phyloP scores from a whole-genome alignment of 2,888 invertebrate genomes.

The Pristionchus maxplancki region DNA sequence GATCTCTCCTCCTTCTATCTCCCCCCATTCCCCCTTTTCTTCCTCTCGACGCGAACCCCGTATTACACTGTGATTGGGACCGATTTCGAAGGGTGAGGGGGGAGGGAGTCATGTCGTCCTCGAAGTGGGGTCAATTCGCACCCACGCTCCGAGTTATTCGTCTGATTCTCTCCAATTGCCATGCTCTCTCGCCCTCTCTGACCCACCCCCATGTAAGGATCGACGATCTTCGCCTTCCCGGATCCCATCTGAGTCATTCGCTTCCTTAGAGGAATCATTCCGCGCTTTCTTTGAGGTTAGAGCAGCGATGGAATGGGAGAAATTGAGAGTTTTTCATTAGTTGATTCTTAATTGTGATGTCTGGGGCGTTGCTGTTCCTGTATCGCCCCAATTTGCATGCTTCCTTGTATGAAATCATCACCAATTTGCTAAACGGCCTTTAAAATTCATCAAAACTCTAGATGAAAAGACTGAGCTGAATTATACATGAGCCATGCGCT shows the following conservation, averaged over 20 bases:
- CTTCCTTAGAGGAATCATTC: neutral
- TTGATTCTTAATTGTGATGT: neutral
- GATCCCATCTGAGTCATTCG: neutral
- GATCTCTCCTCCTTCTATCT: slow-evolving; percentile 1
- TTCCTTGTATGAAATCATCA: neutral
- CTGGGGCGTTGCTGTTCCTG: neutral
- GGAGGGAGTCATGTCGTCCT: neutral
- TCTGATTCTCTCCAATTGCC: neutral
- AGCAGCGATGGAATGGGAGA: neutral
- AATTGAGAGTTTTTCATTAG: neutral
- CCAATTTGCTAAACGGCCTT: no score
- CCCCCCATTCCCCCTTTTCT: neutral
- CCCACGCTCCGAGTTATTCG: neutral
- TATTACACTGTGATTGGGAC: slow-evolving; percentile 19
- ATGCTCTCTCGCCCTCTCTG: neutral
- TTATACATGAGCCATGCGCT: no score
- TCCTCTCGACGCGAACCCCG: neutral
- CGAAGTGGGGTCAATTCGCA: neutral
- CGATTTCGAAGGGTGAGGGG: neutral
- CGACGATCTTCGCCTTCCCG: neutral
- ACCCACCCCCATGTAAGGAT: neutral
- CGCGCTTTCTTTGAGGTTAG: neutral
- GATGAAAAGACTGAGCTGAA: no score
- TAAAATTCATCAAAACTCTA: no score
- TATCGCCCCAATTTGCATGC: neutral